A percentile compares a stretch with the other conserved stretches of the same genome.
phyloP scores from a whole-genome alignment of 1,140 invertebrate species.

The Drosophila quadrilineata region DNA sequence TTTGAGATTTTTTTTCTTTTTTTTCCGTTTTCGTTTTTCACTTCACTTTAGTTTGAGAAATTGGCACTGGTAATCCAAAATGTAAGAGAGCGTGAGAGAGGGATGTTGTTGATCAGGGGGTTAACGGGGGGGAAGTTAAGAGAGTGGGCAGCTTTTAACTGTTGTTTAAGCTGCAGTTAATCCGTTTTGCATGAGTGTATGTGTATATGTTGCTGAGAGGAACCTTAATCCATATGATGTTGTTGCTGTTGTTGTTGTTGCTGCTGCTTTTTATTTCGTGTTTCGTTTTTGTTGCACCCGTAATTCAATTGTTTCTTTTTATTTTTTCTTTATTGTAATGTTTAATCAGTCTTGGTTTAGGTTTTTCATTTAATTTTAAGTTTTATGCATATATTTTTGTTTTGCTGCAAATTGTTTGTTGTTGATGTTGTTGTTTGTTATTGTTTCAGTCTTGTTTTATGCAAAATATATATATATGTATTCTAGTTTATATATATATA shows the following conservation, averaged over 20 bases:
- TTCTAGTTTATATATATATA: too few relatives aligned
- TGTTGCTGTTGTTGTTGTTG: slow-evolving; percentile 39
- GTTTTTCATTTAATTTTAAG: slow-evolving; percentile 21
- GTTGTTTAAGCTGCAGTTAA: slow-evolving; percentile 60
- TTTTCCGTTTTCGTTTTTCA: slow-evolving; percentile 30
- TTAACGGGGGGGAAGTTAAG: too few relatives aligned
- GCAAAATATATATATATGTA: slow-evolving; percentile 41
- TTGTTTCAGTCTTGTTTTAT: slow-evolving; percentile 49
- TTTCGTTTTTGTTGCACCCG: slow-evolving; percentile 48
- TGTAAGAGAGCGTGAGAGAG: slow-evolving; percentile 7
- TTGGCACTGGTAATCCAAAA: slow-evolving; percentile 81
- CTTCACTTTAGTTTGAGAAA: slow-evolving; percentile 31
- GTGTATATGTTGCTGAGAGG: slow-evolving; percentile 41
- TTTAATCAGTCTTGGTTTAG: slow-evolving; percentile 68
- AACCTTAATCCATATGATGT: slow-evolving; percentile 80
- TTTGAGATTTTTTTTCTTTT: slow-evolving; percentile 50
- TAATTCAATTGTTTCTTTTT: slow-evolving; percentile 58
- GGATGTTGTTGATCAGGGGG: too few relatives aligned
- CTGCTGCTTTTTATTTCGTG: slow-evolving; percentile 9
- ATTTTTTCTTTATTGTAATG: slow-evolving; percentile 64
- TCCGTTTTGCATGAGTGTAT: slow-evolving; percentile 43
- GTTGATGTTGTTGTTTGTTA: slow-evolving; percentile 48
- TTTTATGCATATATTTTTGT: slow-evolving; percentile 48
- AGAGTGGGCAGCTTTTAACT: slow-evolving; percentile 43
- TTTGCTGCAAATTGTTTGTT: slow-evolving; percentile 53